Percentiles rank a stretch among this genome's conserved stretches.
These are phyloP conservation scores for Drosophila burlai DNA, from an alignment of 1,140 invertebrate species.

Conservation along the genomic window DNA sequence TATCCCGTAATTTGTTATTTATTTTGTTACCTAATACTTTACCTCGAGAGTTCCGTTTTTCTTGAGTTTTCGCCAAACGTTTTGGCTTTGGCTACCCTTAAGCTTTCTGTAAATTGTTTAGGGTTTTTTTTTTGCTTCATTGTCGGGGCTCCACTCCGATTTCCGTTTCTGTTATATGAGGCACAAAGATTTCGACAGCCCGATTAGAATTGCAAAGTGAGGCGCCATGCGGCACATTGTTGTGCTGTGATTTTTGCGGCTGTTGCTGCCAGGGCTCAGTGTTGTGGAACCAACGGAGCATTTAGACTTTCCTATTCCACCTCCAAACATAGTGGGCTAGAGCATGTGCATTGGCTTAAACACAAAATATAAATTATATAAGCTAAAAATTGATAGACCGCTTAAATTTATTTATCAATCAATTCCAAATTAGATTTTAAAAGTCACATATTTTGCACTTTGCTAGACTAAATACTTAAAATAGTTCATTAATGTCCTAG, in stretches of 20 bases:
- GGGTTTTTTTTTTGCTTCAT: conserved; percentile 40
- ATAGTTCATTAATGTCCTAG: no score
- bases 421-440: not conserved
- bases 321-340: not conserved
- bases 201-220: conserved; percentile 68
- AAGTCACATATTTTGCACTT: not conserved
- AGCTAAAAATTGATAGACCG: not conserved
- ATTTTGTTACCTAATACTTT: conserved; percentile 14
- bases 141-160: conserved; percentile 45
- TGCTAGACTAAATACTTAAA: no score
- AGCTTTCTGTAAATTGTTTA: conserved; percentile 14
- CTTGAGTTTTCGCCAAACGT: not conserved
- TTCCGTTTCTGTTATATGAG: conserved; percentile 61
- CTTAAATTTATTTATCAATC: not conserved
- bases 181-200: conserved; percentile 65
- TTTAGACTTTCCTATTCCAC: conserved; percentile 32
- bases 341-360: not conserved
- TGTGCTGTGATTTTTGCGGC: conserved; percentile 17
- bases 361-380: not conserved
- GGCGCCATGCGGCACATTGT: conserved; percentile 43
- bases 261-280: conserved; percentile 18
- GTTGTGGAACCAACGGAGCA: conserved; percentile 48
- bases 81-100: conserved; percentile 8
- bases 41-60: not conserved
- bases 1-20: not conserved